Base-by-base conservation (phyloP, 2,888 invertebrate species). In the Ectemnius lituratus region DNA sequence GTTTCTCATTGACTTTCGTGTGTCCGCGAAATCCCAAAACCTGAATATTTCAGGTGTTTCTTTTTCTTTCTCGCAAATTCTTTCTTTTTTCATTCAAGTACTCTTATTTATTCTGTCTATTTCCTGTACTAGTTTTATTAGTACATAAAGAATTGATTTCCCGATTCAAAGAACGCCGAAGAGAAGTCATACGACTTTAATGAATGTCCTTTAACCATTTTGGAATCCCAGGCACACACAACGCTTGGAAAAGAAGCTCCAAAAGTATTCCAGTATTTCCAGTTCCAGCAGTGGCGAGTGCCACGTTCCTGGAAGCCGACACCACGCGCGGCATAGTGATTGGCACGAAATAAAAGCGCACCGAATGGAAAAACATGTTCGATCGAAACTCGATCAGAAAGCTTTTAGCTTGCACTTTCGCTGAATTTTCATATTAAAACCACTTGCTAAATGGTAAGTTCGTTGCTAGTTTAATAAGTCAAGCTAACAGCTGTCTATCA, bases 401-500 rank as follows among this genome's bases (percentile, higher is more conserved):
- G 23, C 23, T 23, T 37, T 6, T 37, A 37, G 37, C 1, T 37
- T 57, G n/a, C 60, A 37, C 45, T 62, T 67, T 57, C 49, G 57
- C 62, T 63, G 62, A 23, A 67, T 16, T 61, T 70, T 70, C 73
- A 57, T 62, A 45, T 62, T 63, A 58, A 45, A 57, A 72, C 56
- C n/a, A 66, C 56, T 62, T 62, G 16, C n/a, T n/a, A 67, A 58
- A 73, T 62, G 56, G 62, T 14, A 16, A 45, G 47, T 23, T 64
- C 63, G 60, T 23, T 23, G 23, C 60, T 57, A 56, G 46, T 59
- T 27, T 52, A n/a, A 59, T 67, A 52, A 60, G 63, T 62, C 68
- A 45, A 70, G 47, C 72, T 23, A 23, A 3, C 72, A 79, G 60
- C 47, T 75, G 75, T 70, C 73, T 67, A 76, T 73, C 63, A 75